These are phyloP conservation scores for Erpobdella octoculata DNA, from an alignment of 2,888 invertebrate species.

Conservation along the genomic window DNA sequence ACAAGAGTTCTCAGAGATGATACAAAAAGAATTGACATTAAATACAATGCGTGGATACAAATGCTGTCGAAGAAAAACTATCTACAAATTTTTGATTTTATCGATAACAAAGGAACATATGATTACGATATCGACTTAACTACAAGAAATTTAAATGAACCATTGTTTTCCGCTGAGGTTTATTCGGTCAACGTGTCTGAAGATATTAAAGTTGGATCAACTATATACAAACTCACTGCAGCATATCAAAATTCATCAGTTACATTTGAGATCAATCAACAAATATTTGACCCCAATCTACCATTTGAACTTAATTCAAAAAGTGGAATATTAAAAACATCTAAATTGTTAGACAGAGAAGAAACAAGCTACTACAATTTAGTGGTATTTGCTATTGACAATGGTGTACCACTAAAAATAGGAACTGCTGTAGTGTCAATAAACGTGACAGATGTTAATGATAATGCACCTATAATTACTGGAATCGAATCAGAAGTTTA, in stretches of 20 bases:
- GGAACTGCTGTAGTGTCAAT: constrained; percentile 21
- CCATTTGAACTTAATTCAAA: constrained; percentile 23
- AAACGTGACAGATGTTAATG: constrained; percentile 26
- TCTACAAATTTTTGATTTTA: constrained; percentile 28
- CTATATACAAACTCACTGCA: background rate
- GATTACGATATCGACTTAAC: constrained; percentile 20
- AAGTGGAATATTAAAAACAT: constrained; percentile 13
- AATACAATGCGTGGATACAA: constrained; percentile 28
- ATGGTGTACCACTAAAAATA: constrained; percentile 11
- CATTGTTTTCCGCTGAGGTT: background rate
- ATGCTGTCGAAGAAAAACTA: constrained; percentile 23
- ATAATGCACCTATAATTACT: constrained; percentile 27
- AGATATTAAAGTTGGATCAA: background rate
- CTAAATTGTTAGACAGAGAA: constrained; percentile 22
- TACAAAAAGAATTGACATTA: constrained; percentile 6
- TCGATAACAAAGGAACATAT: background rate
- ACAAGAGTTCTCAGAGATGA: constrained; percentile 10
- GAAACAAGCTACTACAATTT: constrained; percentile 20
- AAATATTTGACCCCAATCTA: background rate
- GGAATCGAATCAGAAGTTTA: background rate
- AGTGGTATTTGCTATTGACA: constrained; percentile 21
- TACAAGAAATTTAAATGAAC: background rate
- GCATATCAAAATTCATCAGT: background rate
- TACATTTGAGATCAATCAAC: background rate
- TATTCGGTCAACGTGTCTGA: constrained; percentile 23